Base-by-base conservation (phyloP, 2,113 vertebrate genomes). In the Silurus meridionalis region DNA sequence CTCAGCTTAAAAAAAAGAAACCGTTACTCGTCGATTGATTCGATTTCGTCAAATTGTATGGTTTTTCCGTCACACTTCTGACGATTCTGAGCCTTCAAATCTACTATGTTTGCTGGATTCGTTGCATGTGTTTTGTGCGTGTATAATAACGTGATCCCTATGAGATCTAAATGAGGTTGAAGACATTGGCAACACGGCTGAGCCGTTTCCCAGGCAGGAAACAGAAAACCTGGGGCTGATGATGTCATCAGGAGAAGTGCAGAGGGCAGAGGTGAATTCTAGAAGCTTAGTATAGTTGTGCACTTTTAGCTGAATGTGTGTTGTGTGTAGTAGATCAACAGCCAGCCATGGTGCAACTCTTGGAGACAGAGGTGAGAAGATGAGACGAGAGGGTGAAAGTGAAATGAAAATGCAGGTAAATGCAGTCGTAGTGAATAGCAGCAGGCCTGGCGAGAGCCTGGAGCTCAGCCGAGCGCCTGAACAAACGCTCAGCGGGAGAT, bases 221-320 rank as follows among this genome's bases (percentile, higher is more conserved):
- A 75, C 53, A 63, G 83, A 71, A 79, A 85, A 46, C 82, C 37
- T 57, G 58, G n/a, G 6, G 50, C 8, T 55, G 17, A n/a, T 85
- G 74, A 85, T 55, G 74, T 67, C n/a, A 85, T 46, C 48, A 21
- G 46, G 23, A 84, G 50, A 74, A 21, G 57, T 57, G 17, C 5
- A 14, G n/a, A 25, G 37, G 64, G 21, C n/a, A 52, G 25, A 13
- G 21, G 23, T 28, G 10, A 37, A 78, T 50, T 23, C 15, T 9
- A 11, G 14, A 23, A 46, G 61, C 67, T 13, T 37, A 37, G 37
- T 37, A 2, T 37, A 37, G 37, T 37, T 37, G 37, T 37, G 37
- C 37, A 37, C 37, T 2, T 37, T 37, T 19, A 50, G 21, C 55
- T 19, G 37, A 52, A 7, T 19, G 72, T 5, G 15, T 64, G 63